Evolutionary conservation across 2,888 invertebrate genomes (phyloP), one percentile per base, ranked within the genome.

Genomic region (Muschampia plurimacula): DNA sequence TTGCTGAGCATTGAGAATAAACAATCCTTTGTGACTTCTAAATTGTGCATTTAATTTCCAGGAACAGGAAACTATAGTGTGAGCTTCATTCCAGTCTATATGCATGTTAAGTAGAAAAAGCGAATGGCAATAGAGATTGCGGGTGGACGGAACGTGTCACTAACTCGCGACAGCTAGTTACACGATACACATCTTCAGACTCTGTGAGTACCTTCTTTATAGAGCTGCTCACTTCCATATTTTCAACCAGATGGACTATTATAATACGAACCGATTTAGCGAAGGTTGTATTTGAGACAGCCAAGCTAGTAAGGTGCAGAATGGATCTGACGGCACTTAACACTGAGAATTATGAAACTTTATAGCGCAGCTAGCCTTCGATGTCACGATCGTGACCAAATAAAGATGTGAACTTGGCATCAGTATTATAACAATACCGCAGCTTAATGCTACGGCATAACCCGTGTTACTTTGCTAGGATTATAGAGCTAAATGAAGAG

Each of bases 141-240:
- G 81, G 78, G 81, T 81, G 81, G 82, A 79, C 76, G 80, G 81
- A 81, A 82, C 55, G 83, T 80, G 84, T 82, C 79, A 83, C 81
- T 78, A 83, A 84, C 86, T 80, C 77, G 82, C 82, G 86, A 88
- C 88, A 86, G 86, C 88, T 89, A 85, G 91, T 91, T 91, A 89
- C 77, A 67, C 77, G 92, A 93, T 92, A 87, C 84, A 80, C 82
- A 92, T 91, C 91, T 82, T 79, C 78, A 76, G 80, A 80, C 83
- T 86, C 85, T 82, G 82, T 80, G 81, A 79, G 79, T 77, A 81
- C 82, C 85, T 90, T 90, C 91, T 93, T 93, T 93, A 93, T 89
- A 87, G 83, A 81, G 81, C 83, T 82, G 81, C 84, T 86, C 83
- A 85, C 85, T 89, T 87, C 86, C 84, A 86, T 85, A 83, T 82